A percentile compares a stretch with the other conserved stretches of the same genome.
These are phyloP conservation scores for Callospermophilus lateralis DNA, from an alignment of 2,113 vertebrate genomes.

Conservation along the genomic window DNA sequence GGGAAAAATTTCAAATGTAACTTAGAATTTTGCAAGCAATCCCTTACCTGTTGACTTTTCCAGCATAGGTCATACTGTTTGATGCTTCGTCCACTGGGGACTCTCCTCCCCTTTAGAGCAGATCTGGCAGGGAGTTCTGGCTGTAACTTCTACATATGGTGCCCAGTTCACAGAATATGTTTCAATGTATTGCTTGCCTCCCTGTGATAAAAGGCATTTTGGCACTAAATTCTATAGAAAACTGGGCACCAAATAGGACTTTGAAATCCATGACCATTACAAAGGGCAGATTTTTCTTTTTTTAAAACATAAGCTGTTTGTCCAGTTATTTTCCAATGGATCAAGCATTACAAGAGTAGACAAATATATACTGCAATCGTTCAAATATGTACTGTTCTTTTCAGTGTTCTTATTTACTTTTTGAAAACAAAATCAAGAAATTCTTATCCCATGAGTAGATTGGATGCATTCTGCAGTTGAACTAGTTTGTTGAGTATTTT, in stretches of 20 bases:
- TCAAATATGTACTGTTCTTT: neutral
- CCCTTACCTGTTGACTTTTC: constrained; percentile 5
- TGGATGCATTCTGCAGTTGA: neutral
- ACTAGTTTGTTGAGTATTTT: constrained; percentile 7
- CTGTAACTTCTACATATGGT: neutral
- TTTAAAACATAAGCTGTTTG: neutral
- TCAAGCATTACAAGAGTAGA: neutral
- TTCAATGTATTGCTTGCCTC: constrained; percentile 39
- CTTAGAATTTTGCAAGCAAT: neutral
- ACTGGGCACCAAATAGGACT: constrained; percentile 10
- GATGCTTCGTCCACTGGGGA: neutral
- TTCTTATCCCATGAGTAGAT: neutral
- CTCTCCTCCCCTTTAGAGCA: neutral
- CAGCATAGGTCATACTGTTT: neutral
- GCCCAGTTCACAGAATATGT: constrained; percentile 43
- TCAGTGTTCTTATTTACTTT: neutral
- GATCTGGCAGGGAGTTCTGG: constrained; percentile 4
- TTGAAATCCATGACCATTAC: constrained; percentile 14
- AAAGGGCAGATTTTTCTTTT: neutral
- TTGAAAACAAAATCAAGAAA: constrained; percentile 6
- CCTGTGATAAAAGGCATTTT: constrained; percentile 61
- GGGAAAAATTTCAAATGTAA: constrained; percentile 51
- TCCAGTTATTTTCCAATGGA: neutral
- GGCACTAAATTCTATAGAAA: constrained; percentile 50
- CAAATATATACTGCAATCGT: neutral